Base-by-base conservation (phyloP, 2,113 vertebrate genomes). In the Aramus guarauna region DNA sequence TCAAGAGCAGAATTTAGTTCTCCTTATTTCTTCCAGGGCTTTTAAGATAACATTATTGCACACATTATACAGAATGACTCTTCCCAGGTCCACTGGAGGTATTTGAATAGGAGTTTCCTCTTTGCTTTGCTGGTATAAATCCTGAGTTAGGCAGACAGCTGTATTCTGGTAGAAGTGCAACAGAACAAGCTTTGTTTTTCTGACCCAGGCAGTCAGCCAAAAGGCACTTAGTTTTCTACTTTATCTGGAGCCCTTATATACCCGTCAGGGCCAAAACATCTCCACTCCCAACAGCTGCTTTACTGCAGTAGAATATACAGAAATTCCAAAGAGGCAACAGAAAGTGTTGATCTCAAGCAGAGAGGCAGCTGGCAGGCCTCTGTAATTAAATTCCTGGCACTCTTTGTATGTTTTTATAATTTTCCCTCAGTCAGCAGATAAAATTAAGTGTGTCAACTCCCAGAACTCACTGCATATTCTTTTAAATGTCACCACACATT, bases 301-400 rank as follows among this genome's bases (percentile, higher is more conserved):
- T 79, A 45, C 52, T 90, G 47, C 50, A 85, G 62, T 37, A 48
- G 56, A 91, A 64, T 74, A 80, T 30, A 59, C 11, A 83, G 71
- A 83, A 80, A 69, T 55, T 90, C 52, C 56, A 67, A 74, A 85
- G 34, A 68, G 8, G 47, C 26, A 62, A 72, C 5, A 78, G 68
- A 59, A 94, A 94, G 23, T 47, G 55, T 92, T 80, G 88, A 56
- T 79, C 73, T 90, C 75, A 58, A 94, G 63, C 50, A 85, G 73
- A 85, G 64, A 96, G 37, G 73, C 60, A 92, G 68, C 48, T 96
- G 92, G 59, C 71, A 95, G 60, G 32, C 56, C 62, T 36, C 59
- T 73, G 47, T 88, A 95, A 96, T 96, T 91, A 91, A 84, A 94
- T 75, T 95, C 74, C 81, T 92, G 81, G 67, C 56, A 75, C 11